Base-by-base conservation (phyloP, 2,113 vertebrate genomes). In the Cavia aperea region DNA sequence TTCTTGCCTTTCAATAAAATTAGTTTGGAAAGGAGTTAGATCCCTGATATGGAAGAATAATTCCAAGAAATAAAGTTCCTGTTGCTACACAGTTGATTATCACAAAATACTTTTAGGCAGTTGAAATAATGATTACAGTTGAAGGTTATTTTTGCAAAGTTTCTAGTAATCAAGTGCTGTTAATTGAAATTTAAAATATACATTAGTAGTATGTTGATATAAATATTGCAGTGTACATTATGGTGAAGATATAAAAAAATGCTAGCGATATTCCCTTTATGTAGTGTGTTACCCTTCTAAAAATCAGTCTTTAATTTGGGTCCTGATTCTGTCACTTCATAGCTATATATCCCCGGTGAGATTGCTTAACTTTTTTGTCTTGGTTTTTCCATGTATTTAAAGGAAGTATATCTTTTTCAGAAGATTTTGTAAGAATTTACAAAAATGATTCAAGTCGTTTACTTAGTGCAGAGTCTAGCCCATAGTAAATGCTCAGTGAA, bases 81-180 rank as follows among this genome's bases (percentile, higher is more conserved):
- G 4, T 39, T 31, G 21, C 56, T 36, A 87, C 23, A 24, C 68
- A 49, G 26, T 72, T 86, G 90, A 43, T 86, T 92, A 86, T n/a
- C 51, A 73, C 11, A 70, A 62, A 18, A 54, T 78, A 83, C 31
- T 85, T 94, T 49, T 77, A 77, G 73, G 13, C 49, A 83, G 6
- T 84, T 92, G 56, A 88, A 60, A 62, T 68, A 90, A 93, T 49
- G 26, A 68, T 4, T 82, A 82, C 15, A 43, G 2, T 77, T 89
- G 70, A 24, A 83, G n/a, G 36, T 1, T 75, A 60, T 77, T 89
- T 94, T 89, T 90, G 15, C 51, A 23, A 79, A 81, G 33, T 94
- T 87, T 86, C 56, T 89, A 24, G 7, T 83, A 94, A 93, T 49
- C 43, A 88, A 83, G 9, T 70, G 31, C 43, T 95, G 63, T 56